These are phyloP conservation scores for Pituophis catenifer DNA, from an alignment of 2,113 vertebrate species.

Conservation along the genomic window DNA sequence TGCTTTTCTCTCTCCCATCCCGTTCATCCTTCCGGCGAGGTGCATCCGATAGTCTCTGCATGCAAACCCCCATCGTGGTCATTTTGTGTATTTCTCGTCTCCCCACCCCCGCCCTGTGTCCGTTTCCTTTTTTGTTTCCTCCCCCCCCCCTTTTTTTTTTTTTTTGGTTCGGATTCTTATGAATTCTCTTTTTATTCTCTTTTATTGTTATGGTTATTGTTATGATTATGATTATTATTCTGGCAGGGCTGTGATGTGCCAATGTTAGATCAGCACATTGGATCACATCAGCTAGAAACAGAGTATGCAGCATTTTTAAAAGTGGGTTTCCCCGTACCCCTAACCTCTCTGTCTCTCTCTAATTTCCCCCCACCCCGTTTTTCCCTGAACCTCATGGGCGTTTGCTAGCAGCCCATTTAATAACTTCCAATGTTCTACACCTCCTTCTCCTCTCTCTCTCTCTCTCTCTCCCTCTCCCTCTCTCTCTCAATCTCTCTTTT, in stretches of 20 bases:
- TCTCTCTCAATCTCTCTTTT: constrained; percentile 39
- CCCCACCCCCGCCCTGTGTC: not conserved
- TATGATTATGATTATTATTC: constrained; percentile 67
- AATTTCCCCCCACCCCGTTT: constrained; percentile 41
- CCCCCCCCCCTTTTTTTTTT: not conserved
- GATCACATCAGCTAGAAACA: constrained; percentile 84
- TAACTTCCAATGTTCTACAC: constrained; percentile 85
- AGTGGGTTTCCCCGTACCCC: constrained; percentile 79
- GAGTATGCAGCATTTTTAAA: constrained; percentile 82
- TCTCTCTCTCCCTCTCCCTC: constrained; percentile 64
- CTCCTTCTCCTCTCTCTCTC: constrained; percentile 68
- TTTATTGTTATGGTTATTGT: constrained; percentile 50
- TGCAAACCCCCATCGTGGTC: constrained; percentile 56
- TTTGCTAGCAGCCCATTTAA: constrained; percentile 82
- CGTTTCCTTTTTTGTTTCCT: constrained; percentile 64
- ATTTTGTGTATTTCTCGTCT: not conserved
- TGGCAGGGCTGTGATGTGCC: constrained; percentile 90
- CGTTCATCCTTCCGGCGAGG: constrained; percentile 60
- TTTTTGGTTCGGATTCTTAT: constrained; percentile 24
- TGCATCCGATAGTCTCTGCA: constrained; percentile 69
- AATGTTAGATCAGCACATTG: constrained; percentile 84
- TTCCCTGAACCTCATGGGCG: constrained; percentile 81
- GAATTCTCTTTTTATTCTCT: constrained; percentile 63
- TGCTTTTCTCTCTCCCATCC: constrained; percentile 44
- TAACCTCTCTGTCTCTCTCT: constrained; percentile 50